Conservation (phyloP, 1,140 invertebrate genomes). For the Hyphantria cunea region DNA sequence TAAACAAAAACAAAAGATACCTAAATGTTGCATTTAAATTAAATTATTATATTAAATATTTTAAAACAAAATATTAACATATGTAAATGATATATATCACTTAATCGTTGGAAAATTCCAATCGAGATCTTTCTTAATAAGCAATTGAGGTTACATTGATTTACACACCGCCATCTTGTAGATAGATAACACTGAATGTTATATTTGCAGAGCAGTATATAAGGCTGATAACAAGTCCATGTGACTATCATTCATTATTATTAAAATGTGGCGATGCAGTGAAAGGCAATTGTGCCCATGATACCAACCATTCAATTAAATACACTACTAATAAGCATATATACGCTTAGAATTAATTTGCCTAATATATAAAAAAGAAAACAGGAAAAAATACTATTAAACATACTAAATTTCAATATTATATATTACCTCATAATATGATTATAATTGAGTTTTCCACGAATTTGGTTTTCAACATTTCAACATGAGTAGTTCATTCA, state of each 20-base stretch:
- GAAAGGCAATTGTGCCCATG: neutral
- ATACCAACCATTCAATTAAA: neutral
- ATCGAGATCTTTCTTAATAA: conserved; percentile 73
- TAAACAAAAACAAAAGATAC: no score
- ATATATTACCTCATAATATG: no score
- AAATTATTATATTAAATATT: no score
- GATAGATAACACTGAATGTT: conserved; percentile 56
- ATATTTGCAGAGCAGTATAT: conserved; percentile 65
- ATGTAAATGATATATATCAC: conserved; percentile 17
- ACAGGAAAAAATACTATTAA: no score
- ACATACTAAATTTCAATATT: no score
- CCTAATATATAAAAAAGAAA: no score
- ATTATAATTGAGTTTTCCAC: no score
- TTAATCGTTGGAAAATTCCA: conserved; percentile 72
- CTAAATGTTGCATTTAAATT: no score
- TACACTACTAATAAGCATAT: neutral
- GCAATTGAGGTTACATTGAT: conserved; percentile 79
- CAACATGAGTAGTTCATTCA: no score
- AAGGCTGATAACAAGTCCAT: conserved; percentile 50
- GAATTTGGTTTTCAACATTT: no score
- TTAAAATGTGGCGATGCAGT: conserved; percentile 1
- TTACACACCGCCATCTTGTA: conserved; percentile 67
- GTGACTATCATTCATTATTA: conserved; percentile 52
- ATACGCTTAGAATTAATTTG: no score
- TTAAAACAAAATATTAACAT: no score